These are phyloP conservation scores for Onychomys torridus DNA, from an alignment of 2,797 vertebrate genomes.

Conservation along the genomic window DNA sequence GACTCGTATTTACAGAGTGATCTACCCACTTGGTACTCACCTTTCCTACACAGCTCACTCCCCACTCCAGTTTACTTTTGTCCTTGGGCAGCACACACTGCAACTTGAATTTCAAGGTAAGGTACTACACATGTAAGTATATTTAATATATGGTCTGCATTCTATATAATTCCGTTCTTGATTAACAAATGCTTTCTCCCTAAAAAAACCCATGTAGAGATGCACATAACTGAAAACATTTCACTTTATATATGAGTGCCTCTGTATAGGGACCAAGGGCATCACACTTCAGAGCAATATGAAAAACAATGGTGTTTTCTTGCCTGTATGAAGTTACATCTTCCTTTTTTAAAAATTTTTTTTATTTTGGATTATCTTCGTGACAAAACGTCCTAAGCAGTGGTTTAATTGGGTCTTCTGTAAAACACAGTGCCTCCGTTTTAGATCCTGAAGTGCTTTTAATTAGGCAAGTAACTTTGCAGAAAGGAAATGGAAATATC, in stretches of 20 bases:
- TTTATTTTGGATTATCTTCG: conserved; percentile 43
- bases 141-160: background rate
- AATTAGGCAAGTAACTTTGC: conserved; percentile 40
- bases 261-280: background rate
- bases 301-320: background rate
- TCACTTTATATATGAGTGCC: background rate
- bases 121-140: background rate
- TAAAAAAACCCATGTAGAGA: background rate
- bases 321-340: background rate
- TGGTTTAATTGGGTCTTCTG: conserved; percentile 52
- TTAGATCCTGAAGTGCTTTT: conserved; percentile 10
- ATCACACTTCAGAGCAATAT: background rate
- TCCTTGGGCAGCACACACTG: background rate
- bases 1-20: background rate
- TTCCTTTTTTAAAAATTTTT: no score
- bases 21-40: background rate
- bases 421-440: conserved; percentile 12
- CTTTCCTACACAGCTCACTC: background rate
- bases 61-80: background rate
- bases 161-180: background rate
- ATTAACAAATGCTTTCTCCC: background rate
- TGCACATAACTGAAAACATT: background rate
- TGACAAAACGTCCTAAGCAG: background rate
- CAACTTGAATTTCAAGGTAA: conserved; percentile 32
- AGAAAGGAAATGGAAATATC: conserved; percentile 47